Percentiles rank a stretch among this genome's conserved stretches.
Conservation (phyloP, 2,797 vertebrate genomes). For the Coregonus suidteri region DNA sequence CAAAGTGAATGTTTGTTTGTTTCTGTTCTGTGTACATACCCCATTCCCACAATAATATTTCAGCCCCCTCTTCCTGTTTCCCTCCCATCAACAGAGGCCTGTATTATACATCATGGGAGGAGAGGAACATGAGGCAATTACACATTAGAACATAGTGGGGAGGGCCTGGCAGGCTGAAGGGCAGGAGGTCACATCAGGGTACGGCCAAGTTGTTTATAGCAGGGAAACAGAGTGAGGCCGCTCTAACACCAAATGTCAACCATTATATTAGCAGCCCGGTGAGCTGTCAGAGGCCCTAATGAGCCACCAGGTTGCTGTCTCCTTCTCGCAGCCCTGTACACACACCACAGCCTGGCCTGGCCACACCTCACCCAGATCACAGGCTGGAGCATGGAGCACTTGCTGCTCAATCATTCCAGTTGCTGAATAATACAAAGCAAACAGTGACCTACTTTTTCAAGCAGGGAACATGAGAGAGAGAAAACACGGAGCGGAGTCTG, state of each 20-base stretch:
- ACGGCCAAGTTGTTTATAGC: not conserved
- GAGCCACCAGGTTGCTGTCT: slow-evolving; percentile 16
- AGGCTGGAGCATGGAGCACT: slow-evolving; percentile 59
- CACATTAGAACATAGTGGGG: not conserved
- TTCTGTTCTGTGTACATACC: not conserved
- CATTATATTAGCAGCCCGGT: not conserved
- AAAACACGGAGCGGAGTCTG: slow-evolving; percentile 71
- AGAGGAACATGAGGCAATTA: not conserved
- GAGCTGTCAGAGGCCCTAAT: slow-evolving; percentile 6
- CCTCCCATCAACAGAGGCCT: slow-evolving; percentile 5
- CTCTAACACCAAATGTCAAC: not conserved
- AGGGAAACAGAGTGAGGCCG: not conserved
- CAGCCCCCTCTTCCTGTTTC: not conserved
- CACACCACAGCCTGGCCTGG: slow-evolving; percentile 38
- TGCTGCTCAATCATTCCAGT: slow-evolving; percentile 77
- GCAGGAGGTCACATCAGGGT: too few species aligned
- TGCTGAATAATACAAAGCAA: slow-evolving; percentile 91
- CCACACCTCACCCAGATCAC: slow-evolving; percentile 64
- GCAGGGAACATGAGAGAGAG: slow-evolving; percentile 81
- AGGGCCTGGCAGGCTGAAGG: not conserved
- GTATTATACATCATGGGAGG: not conserved
- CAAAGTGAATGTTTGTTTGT: not conserved
- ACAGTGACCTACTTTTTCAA: slow-evolving; percentile 92
- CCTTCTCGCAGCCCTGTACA: not conserved
- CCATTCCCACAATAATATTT: not conserved